A percentile compares a stretch with the other conserved stretches of the same genome.
Conservation (phyloP, 1,140 invertebrate genomes). For the Neodiprion pinetum region DNA sequence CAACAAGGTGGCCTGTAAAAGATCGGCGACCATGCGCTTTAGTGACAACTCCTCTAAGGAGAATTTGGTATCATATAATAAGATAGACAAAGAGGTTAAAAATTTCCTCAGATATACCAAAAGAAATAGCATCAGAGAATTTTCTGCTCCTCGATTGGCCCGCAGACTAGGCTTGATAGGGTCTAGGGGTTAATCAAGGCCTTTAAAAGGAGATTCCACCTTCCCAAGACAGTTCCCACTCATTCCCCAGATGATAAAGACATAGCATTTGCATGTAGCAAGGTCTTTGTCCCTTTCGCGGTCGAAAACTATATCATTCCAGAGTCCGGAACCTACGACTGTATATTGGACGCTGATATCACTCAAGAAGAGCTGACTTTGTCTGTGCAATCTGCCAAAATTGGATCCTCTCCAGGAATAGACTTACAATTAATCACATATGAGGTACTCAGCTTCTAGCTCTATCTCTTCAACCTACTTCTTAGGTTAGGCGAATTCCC, state of each 20-base stretch:
- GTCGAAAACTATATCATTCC: background rate
- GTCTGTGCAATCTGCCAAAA: background rate
- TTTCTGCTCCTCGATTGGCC: background rate
- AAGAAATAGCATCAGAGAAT: background rate
- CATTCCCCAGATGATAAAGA: background rate
- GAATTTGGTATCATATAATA: background rate
- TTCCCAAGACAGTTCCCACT: background rate
- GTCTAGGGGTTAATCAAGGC: background rate
- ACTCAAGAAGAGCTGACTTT: background rate
- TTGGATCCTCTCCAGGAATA: background rate
- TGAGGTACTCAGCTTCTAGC: background rate
- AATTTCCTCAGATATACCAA: background rate
- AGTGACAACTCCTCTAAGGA: background rate
- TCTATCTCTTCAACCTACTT: conserved; percentile 17
- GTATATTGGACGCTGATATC: background rate
- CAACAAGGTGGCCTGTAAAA: background rate
- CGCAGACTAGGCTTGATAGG: background rate
- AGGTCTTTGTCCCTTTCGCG: background rate
- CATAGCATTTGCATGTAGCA: background rate
- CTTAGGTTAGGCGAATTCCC: conserved; percentile 8
- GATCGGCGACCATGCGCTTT: background rate
- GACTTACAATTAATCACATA: background rate
- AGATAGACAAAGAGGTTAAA: background rate
- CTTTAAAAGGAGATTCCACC: background rate
- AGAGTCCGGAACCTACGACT: background rate